Evolutionary conservation across 2,113 vertebrate genomes (phyloP), one percentile per base, ranked within the genome.

Genomic region (Xyrauchen texanus): DNA sequence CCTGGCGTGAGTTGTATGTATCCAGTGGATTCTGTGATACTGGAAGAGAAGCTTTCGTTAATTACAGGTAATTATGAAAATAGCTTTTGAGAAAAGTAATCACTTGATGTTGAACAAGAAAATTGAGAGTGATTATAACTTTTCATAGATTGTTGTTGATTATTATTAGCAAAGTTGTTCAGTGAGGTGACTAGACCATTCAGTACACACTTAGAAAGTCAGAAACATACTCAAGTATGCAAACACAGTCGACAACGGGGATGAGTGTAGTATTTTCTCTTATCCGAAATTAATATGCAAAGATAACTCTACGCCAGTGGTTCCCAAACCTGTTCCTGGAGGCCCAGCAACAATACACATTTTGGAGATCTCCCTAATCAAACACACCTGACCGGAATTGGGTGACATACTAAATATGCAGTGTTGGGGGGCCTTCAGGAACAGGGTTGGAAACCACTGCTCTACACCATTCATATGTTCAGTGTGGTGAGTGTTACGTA

Each of bases 11-110:
- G 58, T 46, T n/a, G 66, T 3, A 8, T 8, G 8, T 45, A n/a
- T 70, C 77, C 57, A 44, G 16, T 66, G 62, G 66, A 52, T 78
- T 78, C 9, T 68, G 66, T 42, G 60, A 75, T 51, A 75, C 55
- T 69, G 7, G 66, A 68, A 78, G 67, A 34, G 60, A 47, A 12
- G 45, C 45, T 51, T 75, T 63, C 46, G 6, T 16, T 75, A 75
- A 75, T 75, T 75, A 75, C 4, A 52, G 45, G 63, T 75, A 63
- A 75, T 75, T 63, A 52, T 46, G 16, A 69, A 78, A 78, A 51
- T 52, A 49, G 6, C 16, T 70, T 78, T 68, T 69, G 57, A 78
- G 77, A 63, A 62, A 69, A 58, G 57, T 62, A 78, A 78, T 52
- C 55, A 69, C 67, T 57, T 62, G 66, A 68, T 9, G 2, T 8